Evolutionary conservation across 2,113 vertebrate genomes (phyloP).

Genomic region (Anseranas semipalmata): DNA sequence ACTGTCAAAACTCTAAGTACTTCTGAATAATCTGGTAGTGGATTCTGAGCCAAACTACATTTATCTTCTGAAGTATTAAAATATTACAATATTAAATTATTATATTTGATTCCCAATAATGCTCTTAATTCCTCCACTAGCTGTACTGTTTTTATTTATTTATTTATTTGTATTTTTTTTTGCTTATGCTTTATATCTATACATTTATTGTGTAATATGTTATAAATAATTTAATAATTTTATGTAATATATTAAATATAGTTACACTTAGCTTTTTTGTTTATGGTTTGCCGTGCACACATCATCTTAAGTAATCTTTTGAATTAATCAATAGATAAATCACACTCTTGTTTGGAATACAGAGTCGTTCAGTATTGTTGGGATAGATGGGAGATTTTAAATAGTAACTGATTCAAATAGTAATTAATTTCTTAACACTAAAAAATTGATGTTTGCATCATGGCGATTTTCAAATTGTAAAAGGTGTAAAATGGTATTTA

Average conservation of each 20-base stretch:
- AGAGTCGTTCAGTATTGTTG: neutral
- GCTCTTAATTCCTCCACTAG: neutral
- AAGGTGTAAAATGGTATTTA: neutral
- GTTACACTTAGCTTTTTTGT: neutral
- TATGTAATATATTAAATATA: neutral
- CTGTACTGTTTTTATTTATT: neutral
- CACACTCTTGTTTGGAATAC: neutral
- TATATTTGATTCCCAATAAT: neutral
- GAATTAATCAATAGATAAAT: neutral
- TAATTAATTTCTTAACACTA: neutral
- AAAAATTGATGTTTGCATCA: neutral
- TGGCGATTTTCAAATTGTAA: neutral
- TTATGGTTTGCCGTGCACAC: neutral
- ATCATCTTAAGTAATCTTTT: neutral
- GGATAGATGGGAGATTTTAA: neutral
- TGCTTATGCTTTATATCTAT: neutral
- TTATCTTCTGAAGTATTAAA: neutral
- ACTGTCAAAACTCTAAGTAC: neutral
- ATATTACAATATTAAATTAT: neutral
- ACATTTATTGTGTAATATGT: neutral
- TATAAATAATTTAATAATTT: neutral
- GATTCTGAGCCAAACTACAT: neutral
- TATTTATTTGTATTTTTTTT: neutral
- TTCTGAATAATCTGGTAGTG: neutral
- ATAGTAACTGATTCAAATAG: neutral